phyloP scores from a whole-genome alignment of 2,113 vertebrate species.

The Sinocyclocheilus rhinocerous region DNA sequence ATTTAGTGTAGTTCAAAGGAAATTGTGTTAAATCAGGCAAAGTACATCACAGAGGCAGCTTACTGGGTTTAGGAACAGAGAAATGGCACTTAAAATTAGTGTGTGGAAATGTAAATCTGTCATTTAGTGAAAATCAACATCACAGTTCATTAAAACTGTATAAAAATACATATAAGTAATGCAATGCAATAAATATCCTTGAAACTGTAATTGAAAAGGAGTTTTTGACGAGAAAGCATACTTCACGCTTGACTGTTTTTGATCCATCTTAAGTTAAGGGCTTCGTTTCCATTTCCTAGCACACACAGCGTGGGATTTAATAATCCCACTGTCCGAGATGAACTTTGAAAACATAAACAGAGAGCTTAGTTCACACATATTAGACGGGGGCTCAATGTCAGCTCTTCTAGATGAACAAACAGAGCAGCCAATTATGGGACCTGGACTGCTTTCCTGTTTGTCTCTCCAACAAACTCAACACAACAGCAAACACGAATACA shows the following conservation, averaged over 20 bases:
- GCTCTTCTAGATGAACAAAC: slow-evolving; percentile 11
- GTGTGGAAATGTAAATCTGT: neutral
- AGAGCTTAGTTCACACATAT: slow-evolving; percentile 31
- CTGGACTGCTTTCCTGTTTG: neutral
- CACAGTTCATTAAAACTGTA: neutral
- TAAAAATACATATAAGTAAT: neutral
- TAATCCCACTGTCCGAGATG: slow-evolving; percentile 14
- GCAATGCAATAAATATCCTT: neutral
- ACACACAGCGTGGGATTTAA: neutral
- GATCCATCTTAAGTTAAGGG: slow-evolving; percentile 10
- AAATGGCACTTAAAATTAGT: neutral
- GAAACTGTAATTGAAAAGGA: neutral
- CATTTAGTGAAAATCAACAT: too few species aligned
- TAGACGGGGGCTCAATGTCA: slow-evolving; percentile 4
- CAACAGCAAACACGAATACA: neutral
- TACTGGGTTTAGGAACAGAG: neutral
- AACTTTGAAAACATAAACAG: slow-evolving; percentile 33
- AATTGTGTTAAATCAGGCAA: neutral
- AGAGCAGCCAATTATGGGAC: neutral
- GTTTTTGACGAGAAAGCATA: neutral
- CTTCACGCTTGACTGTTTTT: neutral
- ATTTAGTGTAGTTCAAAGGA: too few species aligned
- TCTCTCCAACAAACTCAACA: neutral
- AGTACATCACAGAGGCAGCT: neutral
- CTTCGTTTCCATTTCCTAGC: slow-evolving; percentile 29